A percentile compares a stretch with the other conserved stretches of the same genome.
These are phyloP conservation scores for Leptinotarsa tumamoca DNA, from an alignment of 2,888 invertebrate genomes.

Conservation along the genomic window DNA sequence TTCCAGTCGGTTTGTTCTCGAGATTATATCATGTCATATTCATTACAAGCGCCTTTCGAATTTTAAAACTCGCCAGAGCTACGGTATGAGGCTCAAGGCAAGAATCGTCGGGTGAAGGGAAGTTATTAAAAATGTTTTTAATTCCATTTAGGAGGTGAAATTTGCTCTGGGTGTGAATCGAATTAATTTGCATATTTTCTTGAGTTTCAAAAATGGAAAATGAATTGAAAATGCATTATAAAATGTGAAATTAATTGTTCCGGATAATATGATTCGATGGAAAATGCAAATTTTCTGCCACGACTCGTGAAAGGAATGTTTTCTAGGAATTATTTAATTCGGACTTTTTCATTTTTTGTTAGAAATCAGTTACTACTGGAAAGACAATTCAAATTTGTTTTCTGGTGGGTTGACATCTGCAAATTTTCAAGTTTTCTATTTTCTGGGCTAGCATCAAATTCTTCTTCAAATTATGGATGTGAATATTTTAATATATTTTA, in stretches of 20 bases:
- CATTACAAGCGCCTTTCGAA: background rate
- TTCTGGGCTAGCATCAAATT: too few relatives aligned
- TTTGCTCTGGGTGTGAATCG: slow-evolving; percentile 10
- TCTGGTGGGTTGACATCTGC: too few relatives aligned
- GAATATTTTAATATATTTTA: too few relatives aligned
- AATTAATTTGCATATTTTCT: slow-evolving; percentile 8
- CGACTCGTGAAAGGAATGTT: background rate
- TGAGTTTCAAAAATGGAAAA: background rate
- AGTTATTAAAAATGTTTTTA: slow-evolving; percentile 8
- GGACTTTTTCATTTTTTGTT: background rate
- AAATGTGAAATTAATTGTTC: slow-evolving; percentile 12
- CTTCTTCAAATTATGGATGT: too few relatives aligned
- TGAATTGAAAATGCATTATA: background rate
- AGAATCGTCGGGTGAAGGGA: background rate
- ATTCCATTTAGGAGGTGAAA: slow-evolving; percentile 3
- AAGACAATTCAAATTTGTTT: too few relatives aligned
- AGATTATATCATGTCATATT: background rate
- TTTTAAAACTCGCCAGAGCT: background rate
- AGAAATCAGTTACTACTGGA: too few relatives aligned
- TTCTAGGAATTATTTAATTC: background rate
- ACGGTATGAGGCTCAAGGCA: background rate
- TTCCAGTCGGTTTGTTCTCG: background rate
- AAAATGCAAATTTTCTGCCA: background rate
- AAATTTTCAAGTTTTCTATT: too few relatives aligned
- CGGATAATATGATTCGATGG: background rate